These are phyloP conservation scores for Dione vanillae DNA, from an alignment of 2,888 invertebrate species.

Conservation along the genomic window DNA sequence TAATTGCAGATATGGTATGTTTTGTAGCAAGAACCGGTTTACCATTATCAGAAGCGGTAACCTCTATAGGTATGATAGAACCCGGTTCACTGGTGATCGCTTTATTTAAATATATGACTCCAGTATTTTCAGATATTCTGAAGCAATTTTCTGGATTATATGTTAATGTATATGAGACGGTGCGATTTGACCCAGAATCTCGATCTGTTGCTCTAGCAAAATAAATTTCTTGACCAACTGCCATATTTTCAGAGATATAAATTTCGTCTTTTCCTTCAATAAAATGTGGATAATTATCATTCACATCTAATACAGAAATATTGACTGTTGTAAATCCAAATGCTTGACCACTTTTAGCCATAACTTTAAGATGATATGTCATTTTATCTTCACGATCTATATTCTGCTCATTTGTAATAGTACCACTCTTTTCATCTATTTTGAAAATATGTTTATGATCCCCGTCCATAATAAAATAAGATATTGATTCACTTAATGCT, in stretches of 20 bases:
- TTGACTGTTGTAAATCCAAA: constrained; percentile 92
- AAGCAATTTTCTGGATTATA: constrained; percentile 93
- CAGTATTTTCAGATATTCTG: constrained; percentile 92
- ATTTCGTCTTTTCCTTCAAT: constrained; percentile 91
- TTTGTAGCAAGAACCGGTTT: constrained; percentile 89
- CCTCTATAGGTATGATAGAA: constrained; percentile 88
- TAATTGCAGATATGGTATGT: constrained; percentile 88
- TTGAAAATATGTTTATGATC: constrained; percentile 90
- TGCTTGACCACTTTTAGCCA: constrained; percentile 90
- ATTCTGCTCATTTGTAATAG: constrained; percentile 89
- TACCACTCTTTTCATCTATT: constrained; percentile 91
- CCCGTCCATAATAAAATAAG: constrained; percentile 91
- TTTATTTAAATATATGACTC: constrained; percentile 93
- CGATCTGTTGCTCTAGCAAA: constrained; percentile 93
- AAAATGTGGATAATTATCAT: constrained; percentile 95
- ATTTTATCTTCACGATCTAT: constrained; percentile 93
- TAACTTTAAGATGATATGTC: constrained; percentile 90
- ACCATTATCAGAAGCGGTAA: constrained; percentile 94
- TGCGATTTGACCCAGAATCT: constrained; percentile 95
- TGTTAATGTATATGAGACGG: constrained; percentile 91
- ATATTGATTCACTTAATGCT: constrained; percentile 86
- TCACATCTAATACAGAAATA: constrained; percentile 92
- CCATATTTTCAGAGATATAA: constrained; percentile 93
- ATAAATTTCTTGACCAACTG: constrained; percentile 96
- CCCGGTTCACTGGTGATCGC: constrained; percentile 91